These are phyloP conservation scores for Akabosia matsudoensis DNA, from an alignment of 1,140 invertebrate species.

Conservation along the genomic window DNA sequence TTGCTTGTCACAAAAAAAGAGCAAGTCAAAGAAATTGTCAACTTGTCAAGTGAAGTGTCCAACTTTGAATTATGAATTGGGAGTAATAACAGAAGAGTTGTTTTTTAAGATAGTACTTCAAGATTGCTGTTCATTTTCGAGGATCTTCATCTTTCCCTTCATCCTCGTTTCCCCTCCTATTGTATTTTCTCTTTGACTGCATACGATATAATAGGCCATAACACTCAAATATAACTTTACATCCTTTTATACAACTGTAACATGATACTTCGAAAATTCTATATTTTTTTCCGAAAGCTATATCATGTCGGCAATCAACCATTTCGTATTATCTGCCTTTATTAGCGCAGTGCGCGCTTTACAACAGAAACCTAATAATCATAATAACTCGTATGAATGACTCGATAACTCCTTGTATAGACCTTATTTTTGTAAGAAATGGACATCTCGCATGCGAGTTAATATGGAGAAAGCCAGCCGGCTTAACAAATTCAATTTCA, in stretches of 20 bases:
- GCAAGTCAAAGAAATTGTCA: slow-evolving; percentile 19
- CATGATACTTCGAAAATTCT: neutral
- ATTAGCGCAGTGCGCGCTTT: no score
- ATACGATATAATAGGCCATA: neutral
- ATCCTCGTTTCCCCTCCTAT: neutral
- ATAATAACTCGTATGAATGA: no score
- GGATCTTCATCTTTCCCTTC: no score
- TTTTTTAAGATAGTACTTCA: neutral
- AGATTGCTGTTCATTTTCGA: slow-evolving; percentile 17
- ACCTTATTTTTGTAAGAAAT: no score
- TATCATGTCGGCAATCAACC: no score
- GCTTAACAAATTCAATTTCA: no score
- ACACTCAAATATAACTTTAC: neutral
- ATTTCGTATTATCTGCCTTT: no score
- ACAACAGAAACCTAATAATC: no score
- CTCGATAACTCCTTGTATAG: no score
- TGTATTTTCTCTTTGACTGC: neutral
- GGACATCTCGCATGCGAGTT: no score
- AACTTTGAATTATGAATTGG: slow-evolving; percentile 23
- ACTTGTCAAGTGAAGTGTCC: slow-evolving; percentile 14
- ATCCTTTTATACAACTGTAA: neutral
- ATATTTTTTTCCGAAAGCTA: no score
- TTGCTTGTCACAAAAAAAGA: neutral
- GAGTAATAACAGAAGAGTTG: slow-evolving; percentile 9
- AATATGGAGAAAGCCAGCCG: no score